A percentile compares a stretch with the other conserved stretches of the same genome.
Conservation (phyloP, 2,797 vertebrate genomes). For the Neosilurus hyrtlii region DNA sequence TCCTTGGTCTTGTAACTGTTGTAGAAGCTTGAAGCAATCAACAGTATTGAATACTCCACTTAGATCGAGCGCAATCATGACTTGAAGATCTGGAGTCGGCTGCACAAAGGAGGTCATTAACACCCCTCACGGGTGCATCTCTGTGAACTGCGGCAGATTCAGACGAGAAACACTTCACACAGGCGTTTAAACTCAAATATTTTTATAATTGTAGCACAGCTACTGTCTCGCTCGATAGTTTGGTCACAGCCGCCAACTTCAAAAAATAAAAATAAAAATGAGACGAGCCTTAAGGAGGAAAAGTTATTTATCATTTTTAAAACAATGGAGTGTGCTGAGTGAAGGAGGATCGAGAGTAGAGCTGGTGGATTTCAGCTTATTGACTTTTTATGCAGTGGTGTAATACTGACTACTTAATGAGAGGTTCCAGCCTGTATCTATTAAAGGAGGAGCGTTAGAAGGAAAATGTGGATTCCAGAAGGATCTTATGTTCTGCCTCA, state of each 20-base stretch:
- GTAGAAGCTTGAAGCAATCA: conserved; percentile 7
- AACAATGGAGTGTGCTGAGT: conserved; percentile 6
- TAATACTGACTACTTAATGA: conserved; percentile 8
- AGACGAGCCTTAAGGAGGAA: neutral
- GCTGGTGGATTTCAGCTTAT: conserved; percentile 18
- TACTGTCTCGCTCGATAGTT: neutral
- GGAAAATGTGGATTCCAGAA: neutral
- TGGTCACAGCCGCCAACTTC: neutral
- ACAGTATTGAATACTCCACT: neutral
- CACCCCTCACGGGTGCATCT: neutral
- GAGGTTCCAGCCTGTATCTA: neutral
- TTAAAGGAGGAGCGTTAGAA: neutral
- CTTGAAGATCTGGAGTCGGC: conserved; percentile 4
- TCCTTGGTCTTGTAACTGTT: neutral
- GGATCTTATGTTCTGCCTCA: neutral
- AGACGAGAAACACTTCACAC: neutral
- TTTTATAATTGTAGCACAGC: neutral
- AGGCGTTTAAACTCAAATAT: neutral
- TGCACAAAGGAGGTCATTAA: conserved; percentile 10
- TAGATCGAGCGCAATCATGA: conserved; percentile 1
- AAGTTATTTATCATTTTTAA: conserved; percentile 7
- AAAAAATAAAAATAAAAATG: neutral
- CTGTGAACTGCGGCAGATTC: conserved; percentile 12
- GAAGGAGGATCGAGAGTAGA: conserved; percentile 9
- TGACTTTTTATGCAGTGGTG: conserved; percentile 12